phyloP scores from a whole-genome alignment of 35 echinoderm and acorn worm species.

The Ptychodera flava region DNA sequence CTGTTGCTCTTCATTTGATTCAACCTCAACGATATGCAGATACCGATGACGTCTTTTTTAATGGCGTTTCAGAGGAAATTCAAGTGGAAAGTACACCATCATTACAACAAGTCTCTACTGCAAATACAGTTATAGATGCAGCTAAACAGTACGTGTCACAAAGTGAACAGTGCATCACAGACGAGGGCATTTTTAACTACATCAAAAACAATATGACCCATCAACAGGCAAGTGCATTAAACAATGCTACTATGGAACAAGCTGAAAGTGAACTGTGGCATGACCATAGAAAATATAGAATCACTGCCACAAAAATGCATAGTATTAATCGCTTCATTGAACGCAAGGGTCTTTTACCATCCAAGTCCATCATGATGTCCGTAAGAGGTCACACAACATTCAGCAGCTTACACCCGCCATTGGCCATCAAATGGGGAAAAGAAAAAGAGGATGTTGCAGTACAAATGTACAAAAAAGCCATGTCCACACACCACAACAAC shows the following conservation, averaged over 20 bases:
- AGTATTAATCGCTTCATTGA: not conserved
- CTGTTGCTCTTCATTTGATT: not conserved
- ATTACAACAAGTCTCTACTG: too few species aligned
- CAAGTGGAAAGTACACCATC: too few species aligned
- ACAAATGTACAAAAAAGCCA: not conserved
- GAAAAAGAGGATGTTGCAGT: slow-evolving; percentile 12
- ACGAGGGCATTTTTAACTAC: too few species aligned
- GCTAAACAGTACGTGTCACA: too few species aligned
- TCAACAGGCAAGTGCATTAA: not conserved
- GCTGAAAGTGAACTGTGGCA: not conserved
- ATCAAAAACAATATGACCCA: too few species aligned
- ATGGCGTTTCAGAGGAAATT: too few species aligned
- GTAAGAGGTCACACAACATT: not conserved
- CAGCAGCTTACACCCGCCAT: not conserved
- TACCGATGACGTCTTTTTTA: too few species aligned
- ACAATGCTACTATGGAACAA: not conserved
- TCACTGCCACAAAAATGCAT: not conserved
- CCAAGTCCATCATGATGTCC: not conserved
- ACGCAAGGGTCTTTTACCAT: not conserved
- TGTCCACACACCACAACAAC: not conserved
- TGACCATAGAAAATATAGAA: not conserved
- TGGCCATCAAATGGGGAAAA: slow-evolving; percentile 20
- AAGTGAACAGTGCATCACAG: too few species aligned
- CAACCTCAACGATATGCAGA: too few species aligned
- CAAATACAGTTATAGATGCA: too few species aligned